phyloP scores from a whole-genome alignment of 2,797 vertebrate species.

The Ptychobarbus kaznakovi region DNA sequence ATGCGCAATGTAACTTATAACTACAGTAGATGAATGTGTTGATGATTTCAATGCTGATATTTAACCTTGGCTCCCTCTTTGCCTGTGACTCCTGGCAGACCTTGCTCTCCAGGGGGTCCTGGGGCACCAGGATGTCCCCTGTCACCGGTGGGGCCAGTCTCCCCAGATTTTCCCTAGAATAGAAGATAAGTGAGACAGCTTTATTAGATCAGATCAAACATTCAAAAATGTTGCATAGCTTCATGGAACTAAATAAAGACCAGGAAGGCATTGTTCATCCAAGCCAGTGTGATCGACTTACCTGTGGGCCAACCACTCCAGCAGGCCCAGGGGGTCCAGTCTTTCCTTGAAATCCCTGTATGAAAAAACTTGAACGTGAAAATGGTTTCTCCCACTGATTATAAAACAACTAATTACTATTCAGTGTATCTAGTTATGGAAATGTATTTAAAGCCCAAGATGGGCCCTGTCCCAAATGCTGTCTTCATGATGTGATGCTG shows the following conservation, averaged over 20 bases:
- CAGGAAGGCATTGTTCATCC: not conserved
- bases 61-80: slow-evolving; percentile 91
- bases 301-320: slow-evolving; percentile 94
- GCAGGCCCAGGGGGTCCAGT: slow-evolving; percentile 86
- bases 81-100: slow-evolving; percentile 89
- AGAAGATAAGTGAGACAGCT: not conserved
- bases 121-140: slow-evolving; percentile 91
- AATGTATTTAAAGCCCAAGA: not conserved
- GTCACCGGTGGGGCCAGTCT: slow-evolving; percentile 88
- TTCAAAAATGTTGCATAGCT: slow-evolving; percentile 4
- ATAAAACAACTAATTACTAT: not conserved
- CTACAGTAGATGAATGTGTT: slow-evolving; percentile 37
- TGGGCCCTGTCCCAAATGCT: not conserved
- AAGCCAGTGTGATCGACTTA: slow-evolving; percentile 60
- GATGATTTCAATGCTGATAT: slow-evolving; percentile 49
- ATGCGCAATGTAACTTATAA: slow-evolving; percentile 33
- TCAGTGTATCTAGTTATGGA: not conserved
- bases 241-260: not conserved
- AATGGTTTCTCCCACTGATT: not conserved
- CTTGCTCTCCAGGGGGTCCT: slow-evolving; percentile 91
- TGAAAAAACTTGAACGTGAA: not conserved
- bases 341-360: slow-evolving; percentile 93
- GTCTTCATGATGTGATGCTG: not conserved
- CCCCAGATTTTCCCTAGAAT: slow-evolving; percentile 89
- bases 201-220: not conserved